These are phyloP conservation scores for Zeuzera pyrina DNA, from an alignment of 2,888 invertebrate species.

Conservation along the genomic window DNA sequence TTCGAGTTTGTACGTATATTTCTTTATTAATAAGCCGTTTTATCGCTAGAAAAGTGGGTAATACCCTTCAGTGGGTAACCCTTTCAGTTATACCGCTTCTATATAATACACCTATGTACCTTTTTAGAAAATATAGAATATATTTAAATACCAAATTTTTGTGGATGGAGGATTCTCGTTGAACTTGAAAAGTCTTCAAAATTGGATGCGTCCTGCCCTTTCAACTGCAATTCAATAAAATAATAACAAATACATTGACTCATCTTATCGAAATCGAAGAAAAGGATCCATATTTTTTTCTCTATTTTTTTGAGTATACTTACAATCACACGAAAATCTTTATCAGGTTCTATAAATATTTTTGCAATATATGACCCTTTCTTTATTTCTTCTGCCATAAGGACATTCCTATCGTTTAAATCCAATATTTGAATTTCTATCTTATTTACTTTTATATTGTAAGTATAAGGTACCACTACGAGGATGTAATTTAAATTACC, in stretches of 20 bases:
- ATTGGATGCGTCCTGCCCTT: conserved; percentile 23
- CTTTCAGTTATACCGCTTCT: no score
- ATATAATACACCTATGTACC: no score
- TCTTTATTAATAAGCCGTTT: no score
- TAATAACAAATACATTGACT: no score
- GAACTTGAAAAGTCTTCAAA: conserved; percentile 19
- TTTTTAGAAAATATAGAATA: no score
- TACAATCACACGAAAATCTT: conserved; percentile 35
- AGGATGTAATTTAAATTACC: conserved; percentile 28
- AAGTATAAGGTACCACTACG: conserved; percentile 19
- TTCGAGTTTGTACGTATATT: no score
- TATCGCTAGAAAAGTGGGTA: no score
- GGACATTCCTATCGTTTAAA: conserved; percentile 16
- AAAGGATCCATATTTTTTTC: no score
- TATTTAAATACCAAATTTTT: conserved; percentile 24
- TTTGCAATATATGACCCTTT: conserved; percentile 26
- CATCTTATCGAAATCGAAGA: no score
- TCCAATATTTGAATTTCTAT: conserved; percentile 24
- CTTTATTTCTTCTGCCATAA: conserved; percentile 20
- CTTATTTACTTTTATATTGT: conserved; percentile 20
- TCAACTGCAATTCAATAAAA: no score
- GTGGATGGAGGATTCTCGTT: conserved; percentile 24
- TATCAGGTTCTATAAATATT: conserved; percentile 24
- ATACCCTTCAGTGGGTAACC: no score
- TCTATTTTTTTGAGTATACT: no score